Percentiles rank a stretch among this genome's conserved stretches.
phyloP scores from a whole-genome alignment of 2,888 invertebrate species.

The Teleogryllus oceanicus region DNA sequence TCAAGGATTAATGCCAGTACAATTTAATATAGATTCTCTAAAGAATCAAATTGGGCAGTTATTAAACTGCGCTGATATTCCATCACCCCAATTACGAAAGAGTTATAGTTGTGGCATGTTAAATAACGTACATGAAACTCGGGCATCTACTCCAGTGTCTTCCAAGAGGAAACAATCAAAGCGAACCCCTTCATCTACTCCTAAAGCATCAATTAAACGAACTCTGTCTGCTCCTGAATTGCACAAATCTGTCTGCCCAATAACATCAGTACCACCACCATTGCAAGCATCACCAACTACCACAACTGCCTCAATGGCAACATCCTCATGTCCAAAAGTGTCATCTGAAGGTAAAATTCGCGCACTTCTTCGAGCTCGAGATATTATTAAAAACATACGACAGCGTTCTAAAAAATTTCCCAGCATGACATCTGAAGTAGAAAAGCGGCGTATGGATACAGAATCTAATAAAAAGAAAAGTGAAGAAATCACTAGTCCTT shows the following conservation, averaged over 20 bases:
- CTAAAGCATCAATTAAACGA: background rate
- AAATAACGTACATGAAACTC: background rate
- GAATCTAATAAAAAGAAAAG: background rate
- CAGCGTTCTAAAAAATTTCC: background rate
- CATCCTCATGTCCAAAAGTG: background rate
- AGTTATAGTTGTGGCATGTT: background rate
- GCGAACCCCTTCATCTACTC: background rate
- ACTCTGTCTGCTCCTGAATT: background rate
- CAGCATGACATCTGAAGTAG: background rate
- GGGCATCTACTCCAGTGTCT: background rate
- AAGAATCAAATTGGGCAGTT: background rate
- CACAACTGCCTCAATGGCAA: background rate
- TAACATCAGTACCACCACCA: too few species aligned
- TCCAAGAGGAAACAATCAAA: background rate
- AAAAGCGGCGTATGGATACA: background rate
- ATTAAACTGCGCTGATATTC: background rate
- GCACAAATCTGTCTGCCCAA: background rate
- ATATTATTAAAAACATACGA: background rate
- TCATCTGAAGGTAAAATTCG: background rate
- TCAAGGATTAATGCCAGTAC: background rate
- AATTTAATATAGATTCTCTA: background rate
- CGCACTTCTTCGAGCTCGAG: background rate
- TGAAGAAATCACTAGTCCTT: background rate
- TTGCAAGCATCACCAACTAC: too few species aligned
- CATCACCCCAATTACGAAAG: background rate